Evolutionary conservation across 2,797 vertebrate genomes (phyloP).

Genomic region (Hoplostethus mediterraneus): DNA sequence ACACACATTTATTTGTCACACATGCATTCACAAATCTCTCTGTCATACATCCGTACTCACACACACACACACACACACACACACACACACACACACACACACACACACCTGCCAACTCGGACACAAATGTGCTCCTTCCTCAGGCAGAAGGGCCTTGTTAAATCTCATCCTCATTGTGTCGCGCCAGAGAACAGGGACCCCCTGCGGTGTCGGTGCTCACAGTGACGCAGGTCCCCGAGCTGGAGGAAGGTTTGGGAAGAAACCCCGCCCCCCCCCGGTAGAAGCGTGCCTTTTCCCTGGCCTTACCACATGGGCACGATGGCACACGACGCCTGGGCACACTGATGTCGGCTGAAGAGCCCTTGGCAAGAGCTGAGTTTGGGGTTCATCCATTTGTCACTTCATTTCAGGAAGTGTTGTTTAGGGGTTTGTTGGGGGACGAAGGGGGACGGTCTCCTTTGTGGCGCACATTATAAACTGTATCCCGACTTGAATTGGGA

Average conservation of each 20-base stretch:
- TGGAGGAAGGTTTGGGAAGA: conserved; percentile 5
- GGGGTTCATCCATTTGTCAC: neutral
- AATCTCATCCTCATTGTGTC: conserved; percentile 24
- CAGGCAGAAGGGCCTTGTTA: neutral
- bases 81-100: conserved; percentile 9
- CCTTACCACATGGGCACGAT: neutral
- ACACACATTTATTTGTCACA: conserved; percentile 7
- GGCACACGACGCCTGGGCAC: neutral
- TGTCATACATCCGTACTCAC: conserved; percentile 14
- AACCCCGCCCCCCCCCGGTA: neutral
- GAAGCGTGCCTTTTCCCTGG: neutral
- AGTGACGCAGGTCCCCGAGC: neutral
- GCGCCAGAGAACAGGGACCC: conserved; percentile 4
- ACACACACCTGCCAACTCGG: conserved; percentile 34
- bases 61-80: conserved; percentile 9
- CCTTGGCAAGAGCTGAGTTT: neutral
- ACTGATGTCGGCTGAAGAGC: neutral
- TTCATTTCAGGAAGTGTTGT: neutral
- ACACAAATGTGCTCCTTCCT: conserved; percentile 27
- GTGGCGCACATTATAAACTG: too few species aligned
- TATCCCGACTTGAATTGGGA: too few species aligned
- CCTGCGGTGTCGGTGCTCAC: neutral
- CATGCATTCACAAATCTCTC: conserved; percentile 3
- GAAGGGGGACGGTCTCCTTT: too few species aligned
- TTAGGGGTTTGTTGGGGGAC: too few species aligned